These are phyloP conservation scores for Parazoanthus swiftii DNA, from an alignment of 92 coral and sea anemone genomes.

Conservation along the genomic window DNA sequence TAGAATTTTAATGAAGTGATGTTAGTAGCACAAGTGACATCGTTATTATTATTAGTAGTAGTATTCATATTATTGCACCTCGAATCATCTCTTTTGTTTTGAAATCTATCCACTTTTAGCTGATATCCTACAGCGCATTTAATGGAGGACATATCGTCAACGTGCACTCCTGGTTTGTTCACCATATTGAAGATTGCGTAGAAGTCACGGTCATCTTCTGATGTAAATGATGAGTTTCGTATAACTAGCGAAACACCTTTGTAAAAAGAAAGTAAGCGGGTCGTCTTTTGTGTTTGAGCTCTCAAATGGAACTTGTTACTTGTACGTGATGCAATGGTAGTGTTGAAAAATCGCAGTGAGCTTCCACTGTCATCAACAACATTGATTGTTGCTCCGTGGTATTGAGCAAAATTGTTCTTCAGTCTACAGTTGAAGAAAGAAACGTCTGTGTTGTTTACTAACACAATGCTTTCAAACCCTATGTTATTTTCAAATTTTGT, in stretches of 20 bases:
- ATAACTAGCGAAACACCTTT: constrained; percentile 19
- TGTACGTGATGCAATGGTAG: neutral
- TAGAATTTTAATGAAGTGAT: constrained; percentile 27
- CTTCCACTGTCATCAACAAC: neutral
- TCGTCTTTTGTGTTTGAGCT: neutral
- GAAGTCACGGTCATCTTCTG: neutral
- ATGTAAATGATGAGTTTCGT: constrained; percentile 36
- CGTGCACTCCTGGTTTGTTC: constrained; percentile 2
- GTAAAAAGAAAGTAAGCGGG: neutral
- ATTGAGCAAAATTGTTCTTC: neutral
- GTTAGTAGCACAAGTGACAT: neutral
- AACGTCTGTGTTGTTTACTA: neutral
- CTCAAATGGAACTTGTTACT: neutral
- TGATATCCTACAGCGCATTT: constrained; percentile 46
- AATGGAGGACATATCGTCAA: constrained; percentile 46
- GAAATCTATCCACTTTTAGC: constrained; percentile 8
- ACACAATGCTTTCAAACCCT: neutral
- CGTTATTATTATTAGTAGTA: no score
- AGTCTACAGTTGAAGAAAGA: neutral
- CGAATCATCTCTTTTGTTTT: neutral
- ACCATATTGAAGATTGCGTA: constrained; percentile 30
- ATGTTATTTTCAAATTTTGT: neutral
- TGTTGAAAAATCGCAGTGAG: neutral
- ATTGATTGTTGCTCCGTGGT: neutral
- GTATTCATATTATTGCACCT: neutral